phyloP scores from a whole-genome alignment of 2,797 vertebrate genomes.

The Selene dorsalis region DNA sequence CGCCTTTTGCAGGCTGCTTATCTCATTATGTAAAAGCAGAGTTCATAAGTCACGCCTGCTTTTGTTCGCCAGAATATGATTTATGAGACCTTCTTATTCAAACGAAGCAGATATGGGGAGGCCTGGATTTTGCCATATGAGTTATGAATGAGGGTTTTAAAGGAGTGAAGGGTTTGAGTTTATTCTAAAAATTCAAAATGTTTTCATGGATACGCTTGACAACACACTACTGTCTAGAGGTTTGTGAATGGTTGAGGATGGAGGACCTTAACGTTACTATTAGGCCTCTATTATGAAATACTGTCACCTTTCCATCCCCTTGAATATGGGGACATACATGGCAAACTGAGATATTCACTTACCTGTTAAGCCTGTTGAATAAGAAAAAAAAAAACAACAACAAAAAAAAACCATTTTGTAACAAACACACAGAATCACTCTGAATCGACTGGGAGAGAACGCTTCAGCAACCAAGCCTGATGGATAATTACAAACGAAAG shows the following conservation, averaged over 20 bases:
- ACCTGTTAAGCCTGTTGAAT: conserved; percentile 79
- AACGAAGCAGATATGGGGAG: conserved; percentile 40
- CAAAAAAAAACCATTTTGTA: conserved; percentile 54
- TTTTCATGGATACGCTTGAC: conserved; percentile 22
- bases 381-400: not conserved
- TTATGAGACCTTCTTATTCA: conserved; percentile 69
- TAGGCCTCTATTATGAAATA: conserved; percentile 2
- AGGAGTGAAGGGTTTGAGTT: conserved; percentile 25
- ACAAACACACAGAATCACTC: conserved; percentile 42
- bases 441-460: conserved; percentile 30
- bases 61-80: conserved; percentile 71
- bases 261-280: conserved; percentile 21
- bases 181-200: conserved; percentile 20
- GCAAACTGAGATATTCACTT: conserved; percentile 72
- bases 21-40: conserved; percentile 80
- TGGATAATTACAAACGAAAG: conserved; percentile 52
- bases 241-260: conserved; percentile 34
- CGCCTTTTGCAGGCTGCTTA: conserved; percentile 67
- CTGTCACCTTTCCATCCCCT: conserved; percentile 11
- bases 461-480: conserved; percentile 40
- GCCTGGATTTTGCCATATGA: conserved; percentile 29
- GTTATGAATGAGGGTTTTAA: conserved; percentile 24
- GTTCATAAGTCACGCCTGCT: conserved; percentile 78
- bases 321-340: conserved; percentile 27
- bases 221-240: conserved; percentile 10